Conservation (phyloP, 2,888 invertebrate genomes). For the Stegana nigrithorax region DNA sequence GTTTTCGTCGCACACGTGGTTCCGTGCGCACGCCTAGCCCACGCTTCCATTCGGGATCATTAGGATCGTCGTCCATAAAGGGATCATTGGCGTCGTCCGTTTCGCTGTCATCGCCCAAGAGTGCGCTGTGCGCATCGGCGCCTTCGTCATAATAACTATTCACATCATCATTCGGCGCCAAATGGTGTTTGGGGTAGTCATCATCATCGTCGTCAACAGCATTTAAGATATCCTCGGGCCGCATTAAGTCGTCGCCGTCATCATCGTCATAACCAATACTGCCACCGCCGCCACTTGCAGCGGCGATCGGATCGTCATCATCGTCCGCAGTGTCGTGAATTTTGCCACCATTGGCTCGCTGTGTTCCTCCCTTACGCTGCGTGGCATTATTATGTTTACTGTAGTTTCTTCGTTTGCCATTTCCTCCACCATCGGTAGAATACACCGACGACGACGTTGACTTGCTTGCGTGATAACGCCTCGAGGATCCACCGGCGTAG, state of each 20-base stretch:
- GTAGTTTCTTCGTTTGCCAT: background rate
- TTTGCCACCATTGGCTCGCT: too few species aligned
- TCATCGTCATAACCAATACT: slow-evolving; percentile 30
- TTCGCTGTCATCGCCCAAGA: slow-evolving; percentile 34
- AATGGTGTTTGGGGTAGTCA: slow-evolving; percentile 55
- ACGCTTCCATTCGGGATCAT: slow-evolving; percentile 84
- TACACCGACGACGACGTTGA: slow-evolving; percentile 21
- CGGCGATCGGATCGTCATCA: background rate
- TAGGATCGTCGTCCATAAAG: slow-evolving; percentile 84
- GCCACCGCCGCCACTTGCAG: background rate
- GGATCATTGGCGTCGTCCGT: slow-evolving; percentile 60
- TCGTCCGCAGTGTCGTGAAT: too few species aligned
- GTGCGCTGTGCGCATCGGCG: slow-evolving; percentile 41
- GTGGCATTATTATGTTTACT: background rate
- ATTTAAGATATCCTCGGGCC: slow-evolving; percentile 33
- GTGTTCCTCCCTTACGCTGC: background rate
- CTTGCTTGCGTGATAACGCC: background rate
- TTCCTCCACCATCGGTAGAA: slow-evolving; percentile 25
- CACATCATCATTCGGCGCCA: slow-evolving; percentile 50
- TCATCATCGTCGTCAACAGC: slow-evolving; percentile 43
- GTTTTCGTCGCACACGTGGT: slow-evolving; percentile 39
- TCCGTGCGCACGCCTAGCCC: slow-evolving; percentile 42
- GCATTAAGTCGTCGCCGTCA: slow-evolving; percentile 25
- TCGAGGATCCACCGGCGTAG: too few species aligned
- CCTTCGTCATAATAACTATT: slow-evolving; percentile 41